Base-by-base conservation (phyloP, 2,888 invertebrate genomes). In the Anthophora plumipes region DNA sequence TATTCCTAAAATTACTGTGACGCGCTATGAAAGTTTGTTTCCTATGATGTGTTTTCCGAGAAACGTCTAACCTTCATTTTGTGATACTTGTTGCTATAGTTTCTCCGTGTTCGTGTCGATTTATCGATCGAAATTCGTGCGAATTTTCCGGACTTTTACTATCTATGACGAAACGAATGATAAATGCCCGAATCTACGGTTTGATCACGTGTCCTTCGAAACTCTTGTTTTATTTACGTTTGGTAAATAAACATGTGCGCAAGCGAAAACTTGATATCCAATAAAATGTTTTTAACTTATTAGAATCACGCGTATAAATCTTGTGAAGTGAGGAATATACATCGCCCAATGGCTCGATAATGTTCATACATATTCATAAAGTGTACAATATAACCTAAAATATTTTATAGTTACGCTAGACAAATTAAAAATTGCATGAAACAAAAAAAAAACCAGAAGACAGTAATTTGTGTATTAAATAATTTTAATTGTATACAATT, bases 21-120 rank as follows among this genome's bases (percentile, higher is more conserved):
- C 61, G 17, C 6, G 20, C 3, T 46, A 14, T 46, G 37, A 12
- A 37, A 60, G 69, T 37, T 71, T 61, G 31, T 39, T 66, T 52
- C 59, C 66, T 20, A n/a, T 64, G 14, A 64, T 79, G 46, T 54
- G 79, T 70, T 52, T 79, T 70, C 78, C 64, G 12, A 20, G 78
- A 79, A 79, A 41, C n/a, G 2, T 12, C 39, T 68, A 55, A 61
- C 8, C n/a, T 55, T 12, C 25, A 12, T 14, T 54, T 31, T 31
- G 6, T 11, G 43, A 52, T 22, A 6, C 55, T 61, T 8, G 46
- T 71, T 1, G 54, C 22, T 2, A 22, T 61, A 48, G 22, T 12
- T 12, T 50, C n/a, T 20, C 41, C 14, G 11, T 9, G 12, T 12
- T 37, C 11, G 0, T 3, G 20, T 59, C 17, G n/a, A 55, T 61